phyloP scores from a whole-genome alignment of 2,113 vertebrate genomes.

The Hippolais icterina region DNA sequence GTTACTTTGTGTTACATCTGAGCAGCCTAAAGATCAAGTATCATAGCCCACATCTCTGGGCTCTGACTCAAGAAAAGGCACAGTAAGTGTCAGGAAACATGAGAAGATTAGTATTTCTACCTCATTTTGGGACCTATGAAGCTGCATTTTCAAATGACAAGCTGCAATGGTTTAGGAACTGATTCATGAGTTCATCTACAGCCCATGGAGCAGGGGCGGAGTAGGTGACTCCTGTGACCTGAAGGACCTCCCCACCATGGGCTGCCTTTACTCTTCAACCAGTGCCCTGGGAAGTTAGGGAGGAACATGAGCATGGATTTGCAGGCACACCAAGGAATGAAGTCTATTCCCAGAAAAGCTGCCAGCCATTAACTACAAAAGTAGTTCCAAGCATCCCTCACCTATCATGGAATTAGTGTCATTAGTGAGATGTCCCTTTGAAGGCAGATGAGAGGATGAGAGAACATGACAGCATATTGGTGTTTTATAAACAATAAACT shows the following conservation, averaged over 20 bases:
- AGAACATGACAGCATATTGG: neutral
- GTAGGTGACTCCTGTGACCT: neutral
- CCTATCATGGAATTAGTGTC: neutral
- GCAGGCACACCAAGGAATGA: neutral
- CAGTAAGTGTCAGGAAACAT: neutral
- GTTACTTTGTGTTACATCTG: neutral
- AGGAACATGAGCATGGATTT: neutral
- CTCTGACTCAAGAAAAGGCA: neutral
- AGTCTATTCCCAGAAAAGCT: neutral
- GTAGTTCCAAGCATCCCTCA: neutral
- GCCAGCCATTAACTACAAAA: neutral
- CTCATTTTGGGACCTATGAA: neutral
- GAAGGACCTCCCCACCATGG: neutral
- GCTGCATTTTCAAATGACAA: neutral
- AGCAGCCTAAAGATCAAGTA: neutral
- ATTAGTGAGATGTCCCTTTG: neutral
- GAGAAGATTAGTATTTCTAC: neutral
- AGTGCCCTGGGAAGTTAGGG: neutral
- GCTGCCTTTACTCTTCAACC: neutral
- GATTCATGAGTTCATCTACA: neutral
- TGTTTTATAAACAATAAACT: neutral
- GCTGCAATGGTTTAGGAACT: neutral
- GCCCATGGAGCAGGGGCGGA: neutral
- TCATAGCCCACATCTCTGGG: neutral
- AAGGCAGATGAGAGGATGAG: neutral